These are phyloP conservation scores for Drosophila tropicalis DNA, from an alignment of 1,140 invertebrate genomes.

Conservation along the genomic window DNA sequence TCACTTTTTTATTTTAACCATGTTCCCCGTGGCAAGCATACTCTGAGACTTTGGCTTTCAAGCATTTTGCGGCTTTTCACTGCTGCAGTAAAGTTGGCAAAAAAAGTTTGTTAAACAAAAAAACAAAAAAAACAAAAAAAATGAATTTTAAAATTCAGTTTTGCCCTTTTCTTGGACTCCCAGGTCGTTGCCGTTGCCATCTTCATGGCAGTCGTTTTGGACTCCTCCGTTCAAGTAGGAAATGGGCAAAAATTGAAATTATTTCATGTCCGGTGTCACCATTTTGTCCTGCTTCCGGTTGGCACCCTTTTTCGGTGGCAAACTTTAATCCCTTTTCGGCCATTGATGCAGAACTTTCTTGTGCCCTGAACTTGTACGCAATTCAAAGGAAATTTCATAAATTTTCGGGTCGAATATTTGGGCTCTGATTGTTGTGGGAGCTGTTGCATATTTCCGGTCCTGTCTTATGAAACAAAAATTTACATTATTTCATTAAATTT, in stretches of 20 bases:
- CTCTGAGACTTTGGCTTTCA: conserved; percentile 40
- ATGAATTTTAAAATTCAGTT: conserved; percentile 69
- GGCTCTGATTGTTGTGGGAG: conserved; percentile 32
- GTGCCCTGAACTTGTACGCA: conserved; percentile 22
- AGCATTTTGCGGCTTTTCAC: conserved; percentile 19
- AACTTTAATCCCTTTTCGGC: conserved; percentile 54
- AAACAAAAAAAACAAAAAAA: neutral
- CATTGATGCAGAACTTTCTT: conserved; percentile 68
- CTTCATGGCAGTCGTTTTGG: conserved; percentile 1
- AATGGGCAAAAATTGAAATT: conserved; percentile 80
- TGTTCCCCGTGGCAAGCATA: neutral
- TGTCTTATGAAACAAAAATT: conserved; percentile 6
- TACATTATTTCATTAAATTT: conserved; percentile 29
- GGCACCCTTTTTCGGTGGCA: conserved; percentile 44
- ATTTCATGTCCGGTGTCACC: conserved; percentile 78
- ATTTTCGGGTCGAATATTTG: conserved; percentile 44
- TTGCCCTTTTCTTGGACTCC: conserved; percentile 53
- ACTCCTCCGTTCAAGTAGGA: conserved; percentile 39
- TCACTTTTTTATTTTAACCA: conserved; percentile 34
- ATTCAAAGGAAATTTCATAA: conserved; percentile 62
- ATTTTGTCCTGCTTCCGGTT: conserved; percentile 58
- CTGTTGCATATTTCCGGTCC: conserved; percentile 52
- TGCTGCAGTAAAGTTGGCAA: conserved; percentile 14
- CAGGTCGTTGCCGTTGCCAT: neutral
- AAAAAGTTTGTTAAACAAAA: conserved; percentile 77